These are phyloP conservation scores for Ochropleura plecta DNA, from an alignment of 2,888 invertebrate genomes.

Conservation along the genomic window DNA sequence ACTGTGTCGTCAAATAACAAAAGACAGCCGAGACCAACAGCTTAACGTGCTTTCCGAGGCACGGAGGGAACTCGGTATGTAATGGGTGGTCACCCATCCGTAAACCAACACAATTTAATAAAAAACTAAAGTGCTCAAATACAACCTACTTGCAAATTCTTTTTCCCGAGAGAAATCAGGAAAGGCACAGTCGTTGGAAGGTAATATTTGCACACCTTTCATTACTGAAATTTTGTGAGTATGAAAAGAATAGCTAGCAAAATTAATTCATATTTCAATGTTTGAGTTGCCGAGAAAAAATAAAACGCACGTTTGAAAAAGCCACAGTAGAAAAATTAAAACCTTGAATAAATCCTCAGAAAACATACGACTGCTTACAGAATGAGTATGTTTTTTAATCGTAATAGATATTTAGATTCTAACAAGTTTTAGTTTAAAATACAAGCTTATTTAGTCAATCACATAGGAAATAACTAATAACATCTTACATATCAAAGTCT, in stretches of 20 bases:
- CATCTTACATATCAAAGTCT: too few relatives aligned
- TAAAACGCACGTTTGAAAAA: neutral
- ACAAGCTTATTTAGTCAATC: neutral
- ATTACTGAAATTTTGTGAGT: constrained; percentile 6
- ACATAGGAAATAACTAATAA: too few relatives aligned
- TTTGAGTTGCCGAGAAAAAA: constrained; percentile 8
- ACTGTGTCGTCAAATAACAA: too few relatives aligned
- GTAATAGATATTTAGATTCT: neutral
- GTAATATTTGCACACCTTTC: constrained; percentile 36
- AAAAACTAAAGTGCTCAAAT: constrained; percentile 13
- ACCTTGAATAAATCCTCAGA: neutral
- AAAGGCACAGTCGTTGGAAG: neutral
- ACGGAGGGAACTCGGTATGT: too few relatives aligned
- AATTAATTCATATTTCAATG: constrained; percentile 11
- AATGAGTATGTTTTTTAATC: neutral
- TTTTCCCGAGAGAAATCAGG: constrained; percentile 45
- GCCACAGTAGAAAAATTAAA: neutral
- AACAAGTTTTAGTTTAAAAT: neutral
- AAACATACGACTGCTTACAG: neutral
- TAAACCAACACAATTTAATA: neutral
- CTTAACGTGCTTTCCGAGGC: too few relatives aligned
- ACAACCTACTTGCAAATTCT: constrained; percentile 10
- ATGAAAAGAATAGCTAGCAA: neutral
- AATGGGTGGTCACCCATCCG: too few relatives aligned
- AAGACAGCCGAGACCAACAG: too few relatives aligned